Evolutionary conservation across 2,113 vertebrate species (phyloP).

Genomic region (Excalfactoria chinensis): DNA sequence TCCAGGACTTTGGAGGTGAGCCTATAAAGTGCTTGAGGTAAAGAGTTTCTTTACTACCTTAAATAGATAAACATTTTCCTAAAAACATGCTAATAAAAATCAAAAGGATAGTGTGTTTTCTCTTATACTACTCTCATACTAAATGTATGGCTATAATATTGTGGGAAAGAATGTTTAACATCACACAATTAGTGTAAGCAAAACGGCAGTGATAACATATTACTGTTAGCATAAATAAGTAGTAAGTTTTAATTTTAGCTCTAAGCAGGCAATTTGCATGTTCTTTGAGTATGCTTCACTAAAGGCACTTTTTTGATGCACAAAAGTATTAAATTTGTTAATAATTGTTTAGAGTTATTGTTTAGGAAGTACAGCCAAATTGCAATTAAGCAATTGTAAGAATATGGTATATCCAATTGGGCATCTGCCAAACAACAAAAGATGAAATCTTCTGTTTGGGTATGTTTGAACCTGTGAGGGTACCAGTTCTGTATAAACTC

Average conservation of each 20-base stretch:
- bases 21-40: neutral
- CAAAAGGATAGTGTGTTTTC: constrained; percentile 26
- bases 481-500: neutral
- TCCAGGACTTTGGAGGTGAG: neutral
- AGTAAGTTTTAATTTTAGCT: constrained; percentile 71
- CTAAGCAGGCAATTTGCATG: constrained; percentile 67
- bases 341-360: constrained; percentile 67
- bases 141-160: constrained; percentile 56
- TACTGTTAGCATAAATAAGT: neutral
- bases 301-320: constrained; percentile 68
- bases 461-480: constrained; percentile 15
- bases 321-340: constrained; percentile 72
- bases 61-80: constrained; percentile 6
- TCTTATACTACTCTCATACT: constrained; percentile 41
- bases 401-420: constrained; percentile 17
- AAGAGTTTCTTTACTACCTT: constrained; percentile 15
- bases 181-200: constrained; percentile 71
- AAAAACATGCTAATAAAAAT: constrained; percentile 53
- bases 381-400: constrained; percentile 73
- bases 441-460: constrained; percentile 38
- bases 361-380: constrained; percentile 74
- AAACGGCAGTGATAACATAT: constrained; percentile 67
- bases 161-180: constrained; percentile 34
- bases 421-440: constrained; percentile 12
- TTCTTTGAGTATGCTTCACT: constrained; percentile 73